Evolutionary conservation across 2,113 vertebrate genomes (phyloP).

Genomic region (Dicentrarchus labrax): DNA sequence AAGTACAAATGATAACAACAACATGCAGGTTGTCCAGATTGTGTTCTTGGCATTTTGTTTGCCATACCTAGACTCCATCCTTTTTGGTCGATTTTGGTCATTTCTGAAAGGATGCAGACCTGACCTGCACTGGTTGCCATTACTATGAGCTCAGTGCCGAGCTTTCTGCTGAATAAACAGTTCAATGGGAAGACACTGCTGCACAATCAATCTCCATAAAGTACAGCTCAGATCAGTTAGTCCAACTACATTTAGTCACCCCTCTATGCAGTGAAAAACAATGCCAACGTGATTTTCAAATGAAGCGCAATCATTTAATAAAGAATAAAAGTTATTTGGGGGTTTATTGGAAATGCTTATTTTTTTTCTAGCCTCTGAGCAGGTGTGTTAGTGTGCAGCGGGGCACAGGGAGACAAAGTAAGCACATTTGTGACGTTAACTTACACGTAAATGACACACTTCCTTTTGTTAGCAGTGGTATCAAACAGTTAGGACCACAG

Average conservation of each 20-base stretch:
- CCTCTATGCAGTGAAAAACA: not conserved
- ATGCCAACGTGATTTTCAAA: not conserved
- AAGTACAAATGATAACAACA: not conserved
- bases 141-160: not conserved
- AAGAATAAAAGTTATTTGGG: too few species aligned
- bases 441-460: too few species aligned
- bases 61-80: not conserved
- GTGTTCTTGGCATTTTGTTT: not conserved
- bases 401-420: too few species aligned
- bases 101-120: not conserved
- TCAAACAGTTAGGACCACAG: too few species aligned
- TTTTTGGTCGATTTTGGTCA: conserved; percentile 29
- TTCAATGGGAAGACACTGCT: not conserved
- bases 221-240: not conserved
- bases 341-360: too few species aligned
- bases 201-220: too few species aligned
- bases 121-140: not conserved
- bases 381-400: too few species aligned
- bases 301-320: too few species aligned
- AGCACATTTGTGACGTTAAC: too few species aligned
- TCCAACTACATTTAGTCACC: not conserved
- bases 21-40: not conserved
- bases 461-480: too few species aligned
- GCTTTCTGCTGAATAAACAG: not conserved
- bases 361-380: too few species aligned